These are phyloP conservation scores for Nephrotoma flavescens DNA, from an alignment of 2,888 invertebrate species.

Conservation along the genomic window DNA sequence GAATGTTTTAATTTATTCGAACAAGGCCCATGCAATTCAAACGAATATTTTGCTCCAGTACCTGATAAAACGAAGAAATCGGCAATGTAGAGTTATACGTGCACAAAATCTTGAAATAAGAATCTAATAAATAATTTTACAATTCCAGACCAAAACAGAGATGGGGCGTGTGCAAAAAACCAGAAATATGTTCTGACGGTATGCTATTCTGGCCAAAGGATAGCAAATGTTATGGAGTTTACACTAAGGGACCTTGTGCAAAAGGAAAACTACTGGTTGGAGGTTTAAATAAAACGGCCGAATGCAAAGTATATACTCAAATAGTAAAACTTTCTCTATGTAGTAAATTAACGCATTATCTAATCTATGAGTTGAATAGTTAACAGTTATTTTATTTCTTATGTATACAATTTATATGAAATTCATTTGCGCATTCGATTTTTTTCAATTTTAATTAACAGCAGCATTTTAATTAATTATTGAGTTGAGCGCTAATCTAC, in stretches of 20 bases:
- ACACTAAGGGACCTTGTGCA: constrained; percentile 61
- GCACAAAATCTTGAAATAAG: neutral
- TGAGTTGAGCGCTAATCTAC: neutral
- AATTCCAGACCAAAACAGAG: constrained; percentile 40
- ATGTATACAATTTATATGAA: neutral
- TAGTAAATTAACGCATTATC: neutral
- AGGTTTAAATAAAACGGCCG: constrained; percentile 45
- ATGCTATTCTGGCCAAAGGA: constrained; percentile 65
- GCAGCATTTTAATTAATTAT: neutral
- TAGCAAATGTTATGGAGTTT: constrained; percentile 54
- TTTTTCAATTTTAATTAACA: neutral
- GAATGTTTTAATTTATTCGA: constrained; percentile 61
- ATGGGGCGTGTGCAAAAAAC: constrained; percentile 57
- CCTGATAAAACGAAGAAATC: constrained; percentile 24
- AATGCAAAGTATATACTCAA: constrained; percentile 38
- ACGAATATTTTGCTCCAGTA: constrained; percentile 63
- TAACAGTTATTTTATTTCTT: neutral
- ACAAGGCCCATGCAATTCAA: constrained; percentile 53
- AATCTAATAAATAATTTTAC: constrained; percentile 10
- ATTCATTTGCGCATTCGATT: neutral
- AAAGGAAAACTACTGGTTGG: constrained; percentile 52
- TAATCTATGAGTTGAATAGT: neutral
- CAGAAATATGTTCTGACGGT: constrained; percentile 45
- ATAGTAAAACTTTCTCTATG: constrained; percentile 17
- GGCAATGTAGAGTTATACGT: constrained; percentile 2